Evolutionary conservation across 2,113 vertebrate genomes (phyloP), one percentile per base, ranked within the genome.

Genomic region (Fregetta grallaria): DNA sequence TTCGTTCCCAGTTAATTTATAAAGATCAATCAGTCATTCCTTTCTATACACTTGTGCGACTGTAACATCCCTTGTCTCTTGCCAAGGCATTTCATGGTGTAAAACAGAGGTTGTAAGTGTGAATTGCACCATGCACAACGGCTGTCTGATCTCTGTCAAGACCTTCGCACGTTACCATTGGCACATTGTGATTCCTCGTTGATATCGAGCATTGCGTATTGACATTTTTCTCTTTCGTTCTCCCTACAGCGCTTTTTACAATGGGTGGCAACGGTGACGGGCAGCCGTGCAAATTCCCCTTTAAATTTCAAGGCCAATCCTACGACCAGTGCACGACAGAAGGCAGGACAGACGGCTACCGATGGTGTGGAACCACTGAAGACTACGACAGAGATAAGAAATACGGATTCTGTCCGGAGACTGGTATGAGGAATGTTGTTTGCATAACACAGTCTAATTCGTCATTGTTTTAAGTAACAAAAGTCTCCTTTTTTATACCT

Each of bases 361-460:
- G 99, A 55, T 99, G 99, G 99, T 99, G 99, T 65, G 98, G 99
- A 56, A 99, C 99, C 77, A 99, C 99, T 0, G 99, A 99, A 45
- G 98, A 99, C 97, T 99, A 99, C 0, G 99, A 99, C n/a, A 96
- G 97, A 1, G 99, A 99, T 92, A 99, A 98, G 97, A 98, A 98
- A 86, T 99, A 99, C 0, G 99, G 99, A 68, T 99, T 99, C 98
- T 99, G 99, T 78, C 99, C 99, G 0, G 99, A 99, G 95, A 99
- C 99, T 1, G 99, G 99, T 99, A 96, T 0, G 66, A 40, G 21
- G 13, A 83, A 56, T 1, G 2, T 25, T 76, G 21, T 32, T 80
- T 71, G 26, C 44, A 12, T 21, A 68, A 40, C 27, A 21, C 36
- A 10, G 8, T 18, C 65, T 40, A 14, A 44, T 27, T 82, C 77